A percentile compares a stretch with the other conserved stretches of the same genome.
Evolutionary conservation across 2,113 vertebrate genomes (phyloP).

Genomic region (Odontophorus gujanensis): DNA sequence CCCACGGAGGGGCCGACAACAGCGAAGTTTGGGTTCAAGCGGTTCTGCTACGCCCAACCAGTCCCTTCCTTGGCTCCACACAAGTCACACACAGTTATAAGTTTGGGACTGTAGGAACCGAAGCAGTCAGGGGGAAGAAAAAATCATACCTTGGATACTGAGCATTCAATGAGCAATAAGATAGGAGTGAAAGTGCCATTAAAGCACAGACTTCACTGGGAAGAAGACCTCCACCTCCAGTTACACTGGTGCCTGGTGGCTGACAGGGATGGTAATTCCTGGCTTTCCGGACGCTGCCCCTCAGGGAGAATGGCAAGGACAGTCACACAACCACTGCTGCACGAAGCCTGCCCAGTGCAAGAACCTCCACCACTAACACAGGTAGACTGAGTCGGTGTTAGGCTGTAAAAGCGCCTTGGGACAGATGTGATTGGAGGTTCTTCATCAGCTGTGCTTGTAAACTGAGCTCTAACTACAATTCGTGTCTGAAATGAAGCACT

Average conservation of each 20-base stretch:
- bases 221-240: not conserved
- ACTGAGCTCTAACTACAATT: not conserved
- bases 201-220: not conserved
- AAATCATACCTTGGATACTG: not conserved
- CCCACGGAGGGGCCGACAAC: not conserved
- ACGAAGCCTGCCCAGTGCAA: not conserved
- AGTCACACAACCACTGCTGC: not conserved
- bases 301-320: not conserved
- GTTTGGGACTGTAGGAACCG: not conserved
- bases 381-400: not conserved
- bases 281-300: not conserved
- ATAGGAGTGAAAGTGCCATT: not conserved
- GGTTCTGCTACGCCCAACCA: not conserved
- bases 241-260: not conserved
- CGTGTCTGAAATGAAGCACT: not conserved
- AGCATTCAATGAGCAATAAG: not conserved
- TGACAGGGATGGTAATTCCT: not conserved
- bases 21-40: not conserved
- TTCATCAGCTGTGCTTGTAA: not conserved
- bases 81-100: not conserved
- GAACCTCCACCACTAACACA: not conserved
- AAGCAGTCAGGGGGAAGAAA: not conserved
- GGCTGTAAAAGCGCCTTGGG: not conserved
- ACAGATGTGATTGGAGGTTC: not conserved
- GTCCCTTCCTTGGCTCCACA: not conserved